Base-by-base conservation (phyloP, 2,113 vertebrate genomes). In the Pseudorasbora parva region DNA sequence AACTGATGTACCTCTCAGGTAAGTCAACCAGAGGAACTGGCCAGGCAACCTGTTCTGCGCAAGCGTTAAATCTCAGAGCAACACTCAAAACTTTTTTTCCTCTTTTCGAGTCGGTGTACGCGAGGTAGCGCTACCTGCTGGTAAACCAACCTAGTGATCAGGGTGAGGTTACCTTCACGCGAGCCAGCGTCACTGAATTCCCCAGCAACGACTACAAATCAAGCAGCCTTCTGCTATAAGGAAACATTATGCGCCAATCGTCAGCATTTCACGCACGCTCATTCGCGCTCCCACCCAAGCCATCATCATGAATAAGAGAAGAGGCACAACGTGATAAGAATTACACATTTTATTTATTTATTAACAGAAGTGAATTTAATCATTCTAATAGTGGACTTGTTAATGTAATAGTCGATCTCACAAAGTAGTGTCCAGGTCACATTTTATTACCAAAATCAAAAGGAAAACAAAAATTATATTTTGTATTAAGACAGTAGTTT, bases 1-100 rank as follows among this genome's bases (percentile, higher is more conserved):
- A 94, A 94, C 93, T 92, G 83, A 87, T 89, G 86, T 85, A 89
- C 89, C 91, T 91, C 92, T 77, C 92, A 94, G 93, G 93, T 94
- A 93, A 95, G 90, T 95, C 92, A 91, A 91, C 91, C 93, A 93
- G 90, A 87, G 90, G 90, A 95, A 95, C 94, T 93, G 92, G 93
- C 93, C 94, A 91, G 92, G 94, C 94, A 92, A 92, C 89, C 62
- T 82, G 87, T 33, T 87, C 86, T 93, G 94, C 94, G 94, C 94
- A 89, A 94, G 94, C 93, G 93, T 91, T 23, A 88, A 91, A 91
- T 90, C 88, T 91, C 88, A 71, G 86, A 89, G 84, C 87, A 87
- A 85, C 90, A 64, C 81, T 79, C 92, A 89, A 94, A 95, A 93
- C 91, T 94, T 95, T 90, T 91, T 90, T 59, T 47, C 4, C 43